These are phyloP conservation scores for Trachelus troglodyta DNA, from an alignment of 2,888 invertebrate genomes.

Conservation along the genomic window DNA sequence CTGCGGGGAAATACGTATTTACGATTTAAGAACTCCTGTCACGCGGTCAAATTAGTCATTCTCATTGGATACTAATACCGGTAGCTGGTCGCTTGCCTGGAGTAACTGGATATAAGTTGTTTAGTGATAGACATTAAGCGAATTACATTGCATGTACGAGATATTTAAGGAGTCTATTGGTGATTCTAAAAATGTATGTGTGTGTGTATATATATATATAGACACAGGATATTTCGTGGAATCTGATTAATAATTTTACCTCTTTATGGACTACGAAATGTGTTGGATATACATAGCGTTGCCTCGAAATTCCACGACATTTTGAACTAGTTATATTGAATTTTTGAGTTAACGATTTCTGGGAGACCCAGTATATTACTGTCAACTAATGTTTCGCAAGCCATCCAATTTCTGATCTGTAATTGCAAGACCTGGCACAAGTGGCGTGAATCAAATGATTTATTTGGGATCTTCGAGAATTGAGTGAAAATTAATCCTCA, in stretches of 20 bases:
- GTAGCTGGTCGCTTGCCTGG: neutral
- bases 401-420: too few species aligned
- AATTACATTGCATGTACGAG: neutral
- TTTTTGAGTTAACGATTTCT: too few species aligned
- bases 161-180: neutral
- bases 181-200: neutral
- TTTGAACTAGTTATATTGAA: too few species aligned
- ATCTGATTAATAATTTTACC: neutral
- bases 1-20: neutral
- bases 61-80: conserved; percentile 2
- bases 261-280: neutral
- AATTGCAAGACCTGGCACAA: too few species aligned
- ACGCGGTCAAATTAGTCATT: neutral
- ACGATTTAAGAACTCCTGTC: neutral
- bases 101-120: neutral
- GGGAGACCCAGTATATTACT: too few species aligned
- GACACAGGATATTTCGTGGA: neutral
- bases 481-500: too few species aligned
- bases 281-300: too few species aligned
- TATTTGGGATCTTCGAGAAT: too few species aligned
- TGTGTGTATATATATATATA: neutral
- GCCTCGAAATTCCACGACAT: too few species aligned
- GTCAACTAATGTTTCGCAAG: too few species aligned
- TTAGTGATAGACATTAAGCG: neutral
- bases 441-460: too few species aligned